Evolutionary conservation across 1,140 invertebrate genomes (phyloP).

Genomic region (Tyrophagus putrescentiae): DNA sequence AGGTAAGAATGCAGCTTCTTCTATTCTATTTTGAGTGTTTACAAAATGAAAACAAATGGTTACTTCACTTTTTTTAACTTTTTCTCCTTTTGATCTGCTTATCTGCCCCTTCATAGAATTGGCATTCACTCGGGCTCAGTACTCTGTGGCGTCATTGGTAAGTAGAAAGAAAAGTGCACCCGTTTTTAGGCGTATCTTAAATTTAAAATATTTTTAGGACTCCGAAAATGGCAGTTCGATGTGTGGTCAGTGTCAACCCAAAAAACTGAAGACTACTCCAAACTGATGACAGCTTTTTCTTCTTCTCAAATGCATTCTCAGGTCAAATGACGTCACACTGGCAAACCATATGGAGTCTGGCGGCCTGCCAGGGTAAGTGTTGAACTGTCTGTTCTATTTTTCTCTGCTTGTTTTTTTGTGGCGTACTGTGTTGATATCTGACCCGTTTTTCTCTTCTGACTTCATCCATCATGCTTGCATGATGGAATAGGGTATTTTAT

Average conservation of each 20-base stretch:
- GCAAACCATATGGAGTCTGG: conserved; percentile 96
- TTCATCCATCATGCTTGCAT: too few species aligned
- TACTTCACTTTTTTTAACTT: not conserved
- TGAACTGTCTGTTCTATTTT: not conserved
- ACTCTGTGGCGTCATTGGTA: conserved; percentile 51
- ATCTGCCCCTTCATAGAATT: conserved; percentile 41
- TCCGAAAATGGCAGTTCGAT: conserved; percentile 92
- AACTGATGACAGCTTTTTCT: too few species aligned
- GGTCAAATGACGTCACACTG: conserved; percentile 89
- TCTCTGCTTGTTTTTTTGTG: not conserved
- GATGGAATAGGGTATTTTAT: too few species aligned
- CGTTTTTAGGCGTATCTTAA: too few species aligned
- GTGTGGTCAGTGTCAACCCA: too few species aligned
- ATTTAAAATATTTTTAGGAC: too few species aligned
- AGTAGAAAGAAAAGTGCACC: too few species aligned
- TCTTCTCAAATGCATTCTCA: too few species aligned
- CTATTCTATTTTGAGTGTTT: not conserved
- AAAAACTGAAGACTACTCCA: too few species aligned
- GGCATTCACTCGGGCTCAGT: conserved; percentile 51
- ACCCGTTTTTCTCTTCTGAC: too few species aligned
- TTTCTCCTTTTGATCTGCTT: not conserved
- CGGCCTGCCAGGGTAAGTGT: conserved; percentile 69
- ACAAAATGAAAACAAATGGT: not conserved
- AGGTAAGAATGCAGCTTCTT: conserved; percentile 23
- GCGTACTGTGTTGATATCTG: too few species aligned